phyloP scores from a whole-genome alignment of 2,888 invertebrate species.

The Oscheius myriophilus region DNA sequence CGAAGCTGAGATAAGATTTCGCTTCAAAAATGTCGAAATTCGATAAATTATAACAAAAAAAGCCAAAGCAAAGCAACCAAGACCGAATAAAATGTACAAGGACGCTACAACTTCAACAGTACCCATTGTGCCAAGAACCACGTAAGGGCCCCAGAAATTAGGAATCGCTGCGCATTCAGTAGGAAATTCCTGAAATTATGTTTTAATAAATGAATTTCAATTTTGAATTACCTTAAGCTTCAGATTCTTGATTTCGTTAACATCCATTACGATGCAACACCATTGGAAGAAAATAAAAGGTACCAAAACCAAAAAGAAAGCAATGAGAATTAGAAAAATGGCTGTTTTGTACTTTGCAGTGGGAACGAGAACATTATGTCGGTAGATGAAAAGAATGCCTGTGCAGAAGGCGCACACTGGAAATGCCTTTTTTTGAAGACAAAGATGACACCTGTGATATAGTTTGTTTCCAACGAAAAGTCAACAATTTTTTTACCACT shows the following conservation, averaged over 20 bases:
- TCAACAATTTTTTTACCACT: no score
- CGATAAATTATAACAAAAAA: conserved; percentile 4
- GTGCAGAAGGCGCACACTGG: no score
- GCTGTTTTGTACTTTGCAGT: background rate
- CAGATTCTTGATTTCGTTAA: background rate
- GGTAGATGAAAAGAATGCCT: conserved; percentile 3
- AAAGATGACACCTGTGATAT: no score
- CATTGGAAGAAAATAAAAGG: background rate
- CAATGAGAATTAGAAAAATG: background rate
- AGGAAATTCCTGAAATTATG: conserved; percentile 1
- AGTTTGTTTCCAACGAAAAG: no score
- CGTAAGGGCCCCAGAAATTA: background rate
- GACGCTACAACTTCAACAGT: background rate
- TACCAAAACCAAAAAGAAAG: background rate
- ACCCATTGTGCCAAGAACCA: background rate
- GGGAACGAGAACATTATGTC: background rate
- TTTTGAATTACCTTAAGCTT: background rate
- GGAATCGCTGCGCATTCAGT: background rate
- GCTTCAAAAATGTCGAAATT: background rate
- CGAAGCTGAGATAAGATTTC: background rate
- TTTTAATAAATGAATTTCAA: background rate
- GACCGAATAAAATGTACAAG: background rate
- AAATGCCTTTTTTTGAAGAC: no score
- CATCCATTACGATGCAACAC: background rate
- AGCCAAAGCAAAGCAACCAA: background rate